Conservation (phyloP, 2,797 vertebrate species). For the Smutsia gigantea region DNA sequence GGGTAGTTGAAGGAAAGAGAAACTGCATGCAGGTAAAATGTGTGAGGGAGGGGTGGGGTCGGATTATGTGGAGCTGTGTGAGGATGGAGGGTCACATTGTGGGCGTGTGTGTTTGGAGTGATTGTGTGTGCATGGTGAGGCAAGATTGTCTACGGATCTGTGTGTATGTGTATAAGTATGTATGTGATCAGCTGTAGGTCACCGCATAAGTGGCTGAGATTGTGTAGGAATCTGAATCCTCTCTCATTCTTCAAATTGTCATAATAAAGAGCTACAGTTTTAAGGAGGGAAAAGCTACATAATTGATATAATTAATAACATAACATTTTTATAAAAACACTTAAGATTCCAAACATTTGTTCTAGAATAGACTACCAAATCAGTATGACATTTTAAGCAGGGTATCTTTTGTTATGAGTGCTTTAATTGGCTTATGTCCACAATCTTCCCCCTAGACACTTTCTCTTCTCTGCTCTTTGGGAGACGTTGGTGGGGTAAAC, state of each 20-base stretch:
- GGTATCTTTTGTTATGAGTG: background rate
- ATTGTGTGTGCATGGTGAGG: background rate
- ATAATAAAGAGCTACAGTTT: background rate
- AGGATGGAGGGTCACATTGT: background rate
- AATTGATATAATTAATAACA: background rate
- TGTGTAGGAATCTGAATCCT: background rate
- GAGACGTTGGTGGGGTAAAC: background rate
- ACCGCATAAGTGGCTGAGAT: background rate
- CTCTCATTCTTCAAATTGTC: background rate
- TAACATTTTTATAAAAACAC: background rate
- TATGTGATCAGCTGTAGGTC: background rate
- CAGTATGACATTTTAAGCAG: background rate
- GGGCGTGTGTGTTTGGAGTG: background rate
- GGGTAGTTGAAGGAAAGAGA: background rate
- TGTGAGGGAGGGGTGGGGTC: background rate
- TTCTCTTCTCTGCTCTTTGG: conserved; percentile 3
- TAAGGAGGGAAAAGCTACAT: background rate
- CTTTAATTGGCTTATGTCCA: background rate
- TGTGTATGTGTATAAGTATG: background rate
- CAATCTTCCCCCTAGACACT: background rate
- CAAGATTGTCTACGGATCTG: background rate
- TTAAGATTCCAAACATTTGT: background rate
- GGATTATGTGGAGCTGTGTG: background rate
- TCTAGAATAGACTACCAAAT: background rate
- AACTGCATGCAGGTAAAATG: background rate